These are phyloP conservation scores for Petrolisthes manimaculis DNA, from an alignment of 2,888 invertebrate species.

Conservation along the genomic window DNA sequence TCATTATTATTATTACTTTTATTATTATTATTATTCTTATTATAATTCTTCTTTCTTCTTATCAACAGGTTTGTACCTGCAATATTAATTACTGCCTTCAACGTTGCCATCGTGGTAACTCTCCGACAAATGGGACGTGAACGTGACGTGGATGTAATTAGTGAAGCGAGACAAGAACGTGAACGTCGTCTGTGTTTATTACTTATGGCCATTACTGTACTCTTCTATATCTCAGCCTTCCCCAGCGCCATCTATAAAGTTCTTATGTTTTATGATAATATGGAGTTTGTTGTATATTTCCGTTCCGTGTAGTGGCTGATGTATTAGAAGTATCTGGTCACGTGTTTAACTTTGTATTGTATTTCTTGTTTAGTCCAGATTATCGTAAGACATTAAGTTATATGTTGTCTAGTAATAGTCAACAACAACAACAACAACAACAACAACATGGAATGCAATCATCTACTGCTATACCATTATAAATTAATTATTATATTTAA, in stretches of 20 bases:
- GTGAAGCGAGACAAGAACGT: slow-evolving; percentile 57
- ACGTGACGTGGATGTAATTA: slow-evolving; percentile 51
- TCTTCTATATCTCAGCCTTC: slow-evolving; percentile 64
- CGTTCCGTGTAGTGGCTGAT: slow-evolving; percentile 62
- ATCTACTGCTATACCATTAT: slow-evolving; percentile 35
- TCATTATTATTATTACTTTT: too few species aligned
- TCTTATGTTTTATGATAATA: slow-evolving; percentile 38
- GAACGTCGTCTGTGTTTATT: slow-evolving; percentile 60
- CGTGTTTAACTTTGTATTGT: slow-evolving; percentile 64
- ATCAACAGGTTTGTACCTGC: slow-evolving; percentile 63
- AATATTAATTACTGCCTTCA: slow-evolving; percentile 60
- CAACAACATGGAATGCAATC: slow-evolving; percentile 10
- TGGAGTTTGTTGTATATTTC: too few species aligned
- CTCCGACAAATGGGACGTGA: slow-evolving; percentile 46
- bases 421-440: not conserved
- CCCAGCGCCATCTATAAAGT: slow-evolving; percentile 65
- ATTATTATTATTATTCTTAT: too few species aligned
- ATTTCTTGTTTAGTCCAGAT: slow-evolving; percentile 65
- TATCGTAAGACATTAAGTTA: slow-evolving; percentile 54
- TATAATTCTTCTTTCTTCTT: too few species aligned
- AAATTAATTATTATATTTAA: not conserved
- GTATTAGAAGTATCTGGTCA: slow-evolving; percentile 65
- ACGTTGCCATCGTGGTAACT: slow-evolving; percentile 60
- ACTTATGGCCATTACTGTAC: slow-evolving; percentile 62
- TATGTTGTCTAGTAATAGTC: slow-evolving; percentile 23